These are phyloP conservation scores for Reticulitermes speratus DNA, from an alignment of 1,140 invertebrate species.

Conservation along the genomic window DNA sequence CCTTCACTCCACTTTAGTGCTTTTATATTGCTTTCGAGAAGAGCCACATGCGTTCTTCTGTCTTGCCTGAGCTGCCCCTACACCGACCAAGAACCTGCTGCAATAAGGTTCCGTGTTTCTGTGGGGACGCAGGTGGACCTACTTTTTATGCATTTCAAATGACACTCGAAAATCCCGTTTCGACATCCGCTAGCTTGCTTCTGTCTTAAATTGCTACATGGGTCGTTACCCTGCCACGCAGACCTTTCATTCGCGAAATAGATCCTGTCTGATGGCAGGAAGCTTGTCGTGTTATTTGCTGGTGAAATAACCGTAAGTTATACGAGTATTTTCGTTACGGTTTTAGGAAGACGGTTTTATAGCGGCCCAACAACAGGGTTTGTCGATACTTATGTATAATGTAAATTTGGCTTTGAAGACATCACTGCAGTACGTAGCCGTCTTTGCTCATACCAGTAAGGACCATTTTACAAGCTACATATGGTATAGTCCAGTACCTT, in stretches of 20 bases:
- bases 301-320: not conserved
- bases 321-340: not conserved
- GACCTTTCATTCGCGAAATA: not conserved
- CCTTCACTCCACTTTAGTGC: no score
- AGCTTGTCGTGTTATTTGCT: not conserved
- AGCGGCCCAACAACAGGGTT: not conserved
- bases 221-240: not conserved
- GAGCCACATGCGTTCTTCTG: no score
- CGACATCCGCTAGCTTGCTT: not conserved
- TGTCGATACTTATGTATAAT: not conserved
- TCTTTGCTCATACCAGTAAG: not conserved
- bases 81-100: not conserved
- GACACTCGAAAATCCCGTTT: not conserved
- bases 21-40: no score
- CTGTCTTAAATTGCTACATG: not conserved
- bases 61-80: no score
- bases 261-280: not conserved
- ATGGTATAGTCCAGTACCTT: not conserved
- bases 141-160: constrained; percentile 11
- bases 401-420: not conserved
- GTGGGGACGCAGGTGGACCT: not conserved
- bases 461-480: no score
- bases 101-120: not conserved
- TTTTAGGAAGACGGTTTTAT: not conserved
- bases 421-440: no score